A percentile compares a stretch with the other conserved stretches of the same genome.
Evolutionary conservation across 1,140 invertebrate genomes (phyloP).

Genomic region (Episyrphus balteatus): DNA sequence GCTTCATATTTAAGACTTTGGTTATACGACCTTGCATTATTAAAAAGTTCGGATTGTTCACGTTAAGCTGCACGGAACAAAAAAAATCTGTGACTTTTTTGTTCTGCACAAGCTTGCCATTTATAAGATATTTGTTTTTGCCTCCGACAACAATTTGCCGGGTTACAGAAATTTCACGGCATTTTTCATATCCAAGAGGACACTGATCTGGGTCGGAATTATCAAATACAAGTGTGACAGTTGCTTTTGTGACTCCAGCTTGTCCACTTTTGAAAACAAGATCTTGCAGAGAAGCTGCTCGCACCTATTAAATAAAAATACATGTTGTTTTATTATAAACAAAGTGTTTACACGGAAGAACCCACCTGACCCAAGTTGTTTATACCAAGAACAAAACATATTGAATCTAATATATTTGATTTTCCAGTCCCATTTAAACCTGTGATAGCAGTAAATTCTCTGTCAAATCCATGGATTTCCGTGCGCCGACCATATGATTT

Average conservation of each 20-base stretch:
- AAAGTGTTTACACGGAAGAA: constrained; percentile 2
- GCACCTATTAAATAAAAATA: constrained; percentile 49
- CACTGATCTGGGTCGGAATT: constrained; percentile 74
- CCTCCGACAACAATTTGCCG: constrained; percentile 71
- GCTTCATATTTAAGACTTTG: constrained; percentile 99
- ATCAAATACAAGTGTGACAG: constrained; percentile 93
- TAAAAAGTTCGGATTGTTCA: constrained; percentile 98
- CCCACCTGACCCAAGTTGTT: constrained; percentile 84
- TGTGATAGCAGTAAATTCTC: constrained; percentile 95
- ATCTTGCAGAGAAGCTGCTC: constrained; percentile 82
- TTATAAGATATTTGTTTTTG: constrained; percentile 93
- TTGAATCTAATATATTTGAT: constrained; percentile 96
- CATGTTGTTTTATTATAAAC: neutral
- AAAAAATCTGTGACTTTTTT: constrained; percentile 90
- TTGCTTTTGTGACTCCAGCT: constrained; percentile 90
- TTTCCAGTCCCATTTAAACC: constrained; percentile 98
- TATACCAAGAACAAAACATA: constrained; percentile 96
- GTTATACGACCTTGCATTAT: constrained; percentile 99
- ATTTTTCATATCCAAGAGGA: constrained; percentile 87
- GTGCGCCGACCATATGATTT: constrained; percentile 94
- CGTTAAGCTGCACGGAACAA: constrained; percentile 92
- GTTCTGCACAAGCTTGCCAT: constrained; percentile 82
- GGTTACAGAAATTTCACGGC: constrained; percentile 86
- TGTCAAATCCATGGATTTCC: constrained; percentile 90
- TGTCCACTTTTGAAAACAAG: constrained; percentile 97